A percentile compares a stretch with the other conserved stretches of the same genome.
These are phyloP conservation scores for Odontesthes bonariensis DNA, from an alignment of 2,113 vertebrate species.

Conservation along the genomic window DNA sequence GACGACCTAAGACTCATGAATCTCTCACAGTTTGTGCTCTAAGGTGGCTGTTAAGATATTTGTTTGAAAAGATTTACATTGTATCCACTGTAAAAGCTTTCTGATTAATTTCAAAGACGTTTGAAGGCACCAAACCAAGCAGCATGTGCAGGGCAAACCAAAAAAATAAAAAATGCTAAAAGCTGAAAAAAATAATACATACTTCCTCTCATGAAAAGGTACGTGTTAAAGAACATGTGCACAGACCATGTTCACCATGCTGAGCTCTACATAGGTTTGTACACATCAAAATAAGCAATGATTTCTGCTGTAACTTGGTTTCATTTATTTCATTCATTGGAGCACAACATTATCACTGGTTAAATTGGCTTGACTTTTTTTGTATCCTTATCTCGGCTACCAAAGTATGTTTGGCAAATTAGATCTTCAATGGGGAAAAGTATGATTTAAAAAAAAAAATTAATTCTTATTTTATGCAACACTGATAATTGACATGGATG, in stretches of 20 bases:
- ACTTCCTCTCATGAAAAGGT: not conserved
- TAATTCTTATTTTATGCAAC: not conserved
- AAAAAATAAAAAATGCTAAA: not conserved
- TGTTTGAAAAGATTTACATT: constrained; percentile 32
- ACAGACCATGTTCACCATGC: not conserved
- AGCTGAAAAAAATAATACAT: not conserved
- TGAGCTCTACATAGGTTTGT: not conserved
- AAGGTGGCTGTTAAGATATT: constrained; percentile 43
- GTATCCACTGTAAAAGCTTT: constrained; percentile 26
- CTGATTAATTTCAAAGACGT: constrained; percentile 7
- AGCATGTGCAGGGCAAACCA: not conserved
- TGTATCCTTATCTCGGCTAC: not conserved
- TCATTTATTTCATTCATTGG: constrained; percentile 12
- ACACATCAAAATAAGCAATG: constrained; percentile 1
- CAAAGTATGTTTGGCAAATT: not conserved
- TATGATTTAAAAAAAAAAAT: not conserved
- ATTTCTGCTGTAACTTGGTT: constrained; percentile 2
- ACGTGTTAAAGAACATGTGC: not conserved
- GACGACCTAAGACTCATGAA: constrained; percentile 54
- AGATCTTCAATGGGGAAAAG: not conserved
- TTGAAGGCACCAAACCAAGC: not conserved
- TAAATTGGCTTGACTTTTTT: constrained; percentile 8
- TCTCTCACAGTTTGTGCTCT: constrained; percentile 32
- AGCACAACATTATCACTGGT: constrained; percentile 28
- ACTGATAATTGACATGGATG: not conserved